A percentile compares a stretch with the other conserved stretches of the same genome.
phyloP scores from a whole-genome alignment of 2,797 vertebrate species.

The Gallirallus australis region DNA sequence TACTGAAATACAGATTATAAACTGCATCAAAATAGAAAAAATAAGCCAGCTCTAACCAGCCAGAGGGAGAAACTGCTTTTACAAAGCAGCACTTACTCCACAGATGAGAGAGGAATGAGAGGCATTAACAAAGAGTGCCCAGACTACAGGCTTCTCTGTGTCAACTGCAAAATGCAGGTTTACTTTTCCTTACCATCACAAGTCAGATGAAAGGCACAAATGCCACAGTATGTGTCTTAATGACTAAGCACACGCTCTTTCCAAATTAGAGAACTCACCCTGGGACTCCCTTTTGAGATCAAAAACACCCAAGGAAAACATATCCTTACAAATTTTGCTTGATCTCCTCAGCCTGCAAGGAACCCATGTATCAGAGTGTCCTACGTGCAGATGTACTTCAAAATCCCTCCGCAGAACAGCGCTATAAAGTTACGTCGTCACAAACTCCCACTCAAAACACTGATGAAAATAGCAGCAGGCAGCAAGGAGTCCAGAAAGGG shows the following conservation, averaged over 20 bases:
- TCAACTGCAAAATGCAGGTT: not conserved
- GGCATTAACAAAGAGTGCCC: not conserved
- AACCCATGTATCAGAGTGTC: not conserved
- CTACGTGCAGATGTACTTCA: not conserved
- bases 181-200: not conserved
- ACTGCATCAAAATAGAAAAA: not conserved
- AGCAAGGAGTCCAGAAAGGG: not conserved
- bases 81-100: not conserved
- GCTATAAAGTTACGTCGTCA: accelerated
- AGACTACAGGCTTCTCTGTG: not conserved
- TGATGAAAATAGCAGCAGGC: not conserved
- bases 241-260: not conserved
- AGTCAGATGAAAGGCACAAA: not conserved
- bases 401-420: not conserved
- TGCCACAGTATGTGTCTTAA: not conserved
- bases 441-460: not conserved
- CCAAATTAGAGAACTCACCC: not conserved
- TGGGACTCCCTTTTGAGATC: not conserved
- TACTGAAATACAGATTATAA: slow-evolving; percentile 34
- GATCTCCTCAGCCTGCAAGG: not conserved
- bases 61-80: not conserved
- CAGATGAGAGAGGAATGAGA: not conserved
- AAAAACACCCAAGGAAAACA: not conserved
- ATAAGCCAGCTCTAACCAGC: not conserved
- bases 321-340: not conserved